A percentile compares a stretch with the other conserved stretches of the same genome.
phyloP scores from a whole-genome alignment of 2,797 vertebrate species.

The Loris lydekkerianus region DNA sequence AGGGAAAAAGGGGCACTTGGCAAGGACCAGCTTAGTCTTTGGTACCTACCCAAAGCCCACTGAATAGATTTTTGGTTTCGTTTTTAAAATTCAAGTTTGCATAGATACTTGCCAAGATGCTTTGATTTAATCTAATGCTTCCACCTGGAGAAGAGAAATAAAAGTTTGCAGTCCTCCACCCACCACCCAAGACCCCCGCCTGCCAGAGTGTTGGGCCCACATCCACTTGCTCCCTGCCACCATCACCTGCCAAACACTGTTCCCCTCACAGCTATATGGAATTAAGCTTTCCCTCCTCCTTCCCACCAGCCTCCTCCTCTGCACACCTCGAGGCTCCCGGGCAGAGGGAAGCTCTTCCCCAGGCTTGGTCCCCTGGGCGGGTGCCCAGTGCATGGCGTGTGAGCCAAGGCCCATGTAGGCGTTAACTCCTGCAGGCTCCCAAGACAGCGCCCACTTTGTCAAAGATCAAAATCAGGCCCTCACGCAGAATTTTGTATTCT shows the following conservation, averaged over 20 bases:
- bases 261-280: fast-evolving
- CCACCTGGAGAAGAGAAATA: no score
- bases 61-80: background rate
- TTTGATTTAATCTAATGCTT: background rate
- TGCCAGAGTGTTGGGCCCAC: fast-evolving
- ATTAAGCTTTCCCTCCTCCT: background rate
- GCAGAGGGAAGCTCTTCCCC: background rate
- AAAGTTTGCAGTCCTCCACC: background rate
- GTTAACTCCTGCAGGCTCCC: background rate
- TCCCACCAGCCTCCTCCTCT: background rate
- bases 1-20: fast-evolving
- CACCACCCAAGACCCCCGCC: background rate
- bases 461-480: constrained; percentile 57
- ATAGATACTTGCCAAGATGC: background rate
- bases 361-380: background rate
- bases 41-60: background rate
- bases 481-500: fast-evolving
- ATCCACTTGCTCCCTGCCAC: background rate
- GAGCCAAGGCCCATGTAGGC: background rate
- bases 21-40: background rate
- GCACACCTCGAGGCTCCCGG: background rate
- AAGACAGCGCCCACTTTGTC: background rate
- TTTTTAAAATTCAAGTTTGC: background rate
- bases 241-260: fast-evolving
- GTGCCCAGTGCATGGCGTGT: background rate